A percentile compares a stretch with the other conserved stretches of the same genome.
Conservation (phyloP, 2,888 invertebrate genomes). For the Glaucopsyche alexis region DNA sequence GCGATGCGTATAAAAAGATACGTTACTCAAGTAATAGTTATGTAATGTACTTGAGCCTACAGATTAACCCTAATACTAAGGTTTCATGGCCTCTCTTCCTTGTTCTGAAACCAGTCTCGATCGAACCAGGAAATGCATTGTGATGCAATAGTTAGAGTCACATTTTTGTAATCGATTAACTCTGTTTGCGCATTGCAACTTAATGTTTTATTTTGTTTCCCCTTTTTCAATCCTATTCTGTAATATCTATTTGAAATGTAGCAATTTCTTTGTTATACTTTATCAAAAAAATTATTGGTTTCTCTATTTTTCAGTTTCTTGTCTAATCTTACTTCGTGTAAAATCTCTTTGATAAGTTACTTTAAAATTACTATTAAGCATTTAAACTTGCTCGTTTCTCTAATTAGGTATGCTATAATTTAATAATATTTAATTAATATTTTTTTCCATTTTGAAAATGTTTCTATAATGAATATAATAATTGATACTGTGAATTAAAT, state of each 20-base stretch:
- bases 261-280: not conserved
- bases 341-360: too few species aligned
- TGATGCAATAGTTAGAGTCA: conserved; percentile 49
- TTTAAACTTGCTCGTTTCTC: too few species aligned
- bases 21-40: conserved; percentile 38
- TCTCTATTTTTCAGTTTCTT: not conserved
- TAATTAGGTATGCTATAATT: too few species aligned
- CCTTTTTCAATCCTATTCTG: not conserved
- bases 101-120: conserved; percentile 46
- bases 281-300: not conserved
- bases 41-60: conserved; percentile 39
- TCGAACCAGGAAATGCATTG: conserved; percentile 52
- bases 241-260: not conserved
- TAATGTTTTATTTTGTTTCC: not conserved
- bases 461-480: too few species aligned
- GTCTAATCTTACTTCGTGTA: too few species aligned
- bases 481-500: too few species aligned
- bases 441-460: too few species aligned
- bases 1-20: conserved; percentile 34
- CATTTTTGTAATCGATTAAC: conserved; percentile 24
- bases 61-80: conserved; percentile 38
- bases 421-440: too few species aligned
- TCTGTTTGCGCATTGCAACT: conserved; percentile 19
- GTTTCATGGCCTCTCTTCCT: conserved; percentile 58
- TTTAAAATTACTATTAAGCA: too few species aligned